Evolutionary conservation across 2,113 vertebrate species (phyloP).

Genomic region (Burhinus oedicnemus): DNA sequence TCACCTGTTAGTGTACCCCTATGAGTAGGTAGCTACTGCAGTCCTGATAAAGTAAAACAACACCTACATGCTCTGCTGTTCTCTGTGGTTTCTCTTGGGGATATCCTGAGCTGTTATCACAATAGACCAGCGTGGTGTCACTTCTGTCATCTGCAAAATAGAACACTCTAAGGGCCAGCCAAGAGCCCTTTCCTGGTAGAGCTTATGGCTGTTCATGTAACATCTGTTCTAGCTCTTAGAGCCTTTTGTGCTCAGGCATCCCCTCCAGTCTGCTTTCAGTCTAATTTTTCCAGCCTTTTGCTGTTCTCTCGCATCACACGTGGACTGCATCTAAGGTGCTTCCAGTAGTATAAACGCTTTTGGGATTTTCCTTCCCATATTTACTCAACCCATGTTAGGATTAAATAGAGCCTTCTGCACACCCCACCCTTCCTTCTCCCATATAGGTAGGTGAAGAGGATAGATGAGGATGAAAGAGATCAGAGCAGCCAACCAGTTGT

Average conservation of each 20-base stretch:
- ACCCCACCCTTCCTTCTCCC: accelerated
- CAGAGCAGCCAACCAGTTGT: background rate
- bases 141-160: background rate
- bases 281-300: background rate
- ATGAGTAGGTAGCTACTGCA: background rate
- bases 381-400: background rate
- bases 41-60: background rate
- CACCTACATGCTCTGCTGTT: background rate
- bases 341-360: background rate
- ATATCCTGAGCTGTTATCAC: background rate
- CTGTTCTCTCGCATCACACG: background rate
- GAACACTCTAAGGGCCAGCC: background rate
- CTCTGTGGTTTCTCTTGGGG: background rate
- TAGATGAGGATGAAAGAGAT: background rate
- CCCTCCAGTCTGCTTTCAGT: background rate
- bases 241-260: background rate
- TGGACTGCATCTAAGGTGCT: background rate
- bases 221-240: background rate
- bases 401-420: background rate
- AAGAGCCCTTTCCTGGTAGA: background rate
- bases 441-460: too few species aligned
- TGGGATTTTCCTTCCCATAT: background rate
- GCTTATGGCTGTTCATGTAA: background rate
- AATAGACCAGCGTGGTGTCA: accelerated
- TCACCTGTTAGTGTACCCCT: background rate